Evolutionary conservation across 2,888 invertebrate genomes (phyloP), one percentile per base, ranked within the genome.

Genomic region (Rhorus exstirpatorius): DNA sequence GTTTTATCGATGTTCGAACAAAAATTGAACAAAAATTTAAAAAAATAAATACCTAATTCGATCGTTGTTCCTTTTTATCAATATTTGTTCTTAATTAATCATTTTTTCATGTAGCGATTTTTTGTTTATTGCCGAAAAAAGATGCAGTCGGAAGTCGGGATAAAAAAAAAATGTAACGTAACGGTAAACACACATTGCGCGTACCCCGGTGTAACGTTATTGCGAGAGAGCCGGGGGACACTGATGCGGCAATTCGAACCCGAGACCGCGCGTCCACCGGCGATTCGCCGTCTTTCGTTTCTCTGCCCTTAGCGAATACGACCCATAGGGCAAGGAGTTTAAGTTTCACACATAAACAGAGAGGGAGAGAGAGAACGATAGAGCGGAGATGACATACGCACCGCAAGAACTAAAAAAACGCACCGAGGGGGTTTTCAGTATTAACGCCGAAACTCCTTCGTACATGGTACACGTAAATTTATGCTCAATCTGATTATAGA

Each of bases 251-350:
- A 35, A 74, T 74, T 68, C 44, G 74, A 79, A 61, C 49, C 68
- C 14, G 79, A 79, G 68, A 67, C 26, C 72, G 72, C 31, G 31
- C 31, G 31, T 55, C 19, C 17, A 72, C 71, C 58, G 72, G 72
- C 72, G 79, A 53, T 79, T 67, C 79, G 49, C 68, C 68, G 61
- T 74, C 68, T 90, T 89, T 88, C 89, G 87, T 90, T 90, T 90
- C 90, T 87, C 87, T 60, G 17, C 74, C 74, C 19, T 51, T 14
- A 10, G 89, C 85, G 88, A 89, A 89, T 87, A 89, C 87, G 88
- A 88, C 85, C 84, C 85, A 87, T 83, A 68, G n/a, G 72, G 35
- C 72, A 35, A 68, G 67, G 78, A 89, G 90, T 89, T 89, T 87
- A 88, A 88, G 85, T 90, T 90, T 89, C 90, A 90, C 86, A 86